Evolutionary conservation across 1,140 invertebrate species (phyloP).

Genomic region (Papilio helenus): DNA sequence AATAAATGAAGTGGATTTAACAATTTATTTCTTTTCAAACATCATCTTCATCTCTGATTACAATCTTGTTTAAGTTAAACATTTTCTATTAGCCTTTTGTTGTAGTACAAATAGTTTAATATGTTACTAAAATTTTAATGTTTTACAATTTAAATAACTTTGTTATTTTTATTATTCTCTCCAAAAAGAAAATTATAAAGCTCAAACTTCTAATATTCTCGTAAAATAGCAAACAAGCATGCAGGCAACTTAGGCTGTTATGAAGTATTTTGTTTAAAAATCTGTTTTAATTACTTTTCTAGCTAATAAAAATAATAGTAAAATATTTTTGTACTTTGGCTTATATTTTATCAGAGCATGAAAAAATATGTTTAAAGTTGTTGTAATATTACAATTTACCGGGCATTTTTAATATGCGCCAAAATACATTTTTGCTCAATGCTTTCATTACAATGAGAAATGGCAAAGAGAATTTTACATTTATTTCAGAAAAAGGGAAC

Average conservation of each 20-base stretch:
- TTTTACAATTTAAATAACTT: not conserved
- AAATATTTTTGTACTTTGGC: too few species aligned
- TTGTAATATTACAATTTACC: not conserved
- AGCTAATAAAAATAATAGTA: too few species aligned
- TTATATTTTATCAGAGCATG: not conserved
- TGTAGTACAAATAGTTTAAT: not conserved
- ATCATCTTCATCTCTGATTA: not conserved
- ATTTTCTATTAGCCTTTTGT: not conserved
- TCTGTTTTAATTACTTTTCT: not conserved
- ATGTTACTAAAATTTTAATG: not conserved
- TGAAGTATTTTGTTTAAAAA: not conserved
- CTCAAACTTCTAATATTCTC: too few species aligned
- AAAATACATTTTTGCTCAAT: not conserved
- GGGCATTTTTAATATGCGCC: not conserved
- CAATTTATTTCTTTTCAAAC: slow-evolving; percentile 5
- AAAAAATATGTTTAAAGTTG: not conserved
- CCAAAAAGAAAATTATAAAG: too few species aligned
- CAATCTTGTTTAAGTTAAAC: not conserved
- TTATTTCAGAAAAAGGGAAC: not conserved
- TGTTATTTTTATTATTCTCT: not conserved
- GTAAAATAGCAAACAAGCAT: too few species aligned
- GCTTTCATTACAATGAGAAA: slow-evolving; percentile 3
- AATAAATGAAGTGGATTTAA: slow-evolving; percentile 10
- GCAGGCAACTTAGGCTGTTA: too few species aligned
- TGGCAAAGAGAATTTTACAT: not conserved